Base-by-base conservation (phyloP, 2,113 vertebrate species). In the Sinocyclocheilus rhinocerous region DNA sequence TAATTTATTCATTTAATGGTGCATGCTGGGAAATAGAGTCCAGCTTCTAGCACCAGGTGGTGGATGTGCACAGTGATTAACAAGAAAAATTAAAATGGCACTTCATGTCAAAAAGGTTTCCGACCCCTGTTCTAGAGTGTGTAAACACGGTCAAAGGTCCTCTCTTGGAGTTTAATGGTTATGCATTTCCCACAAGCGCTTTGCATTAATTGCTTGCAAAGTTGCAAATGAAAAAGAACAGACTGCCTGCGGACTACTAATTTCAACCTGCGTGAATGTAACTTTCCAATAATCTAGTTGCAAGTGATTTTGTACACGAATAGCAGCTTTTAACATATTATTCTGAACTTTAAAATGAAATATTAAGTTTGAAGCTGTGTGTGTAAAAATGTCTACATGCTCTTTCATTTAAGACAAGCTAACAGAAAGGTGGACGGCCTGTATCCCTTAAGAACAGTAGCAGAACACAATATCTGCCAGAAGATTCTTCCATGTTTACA, bases 21-120 rank as follows among this genome's bases (percentile, higher is more conserved):
- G 42, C 42, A 76, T 76, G n/a, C 42, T 76, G 73, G 73, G 73
- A 76, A 76, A 50, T 8, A 13, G 73, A 76, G 39, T 76, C 1
- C 13, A 26, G 73, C 22, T 76, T 76, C 12, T 42, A 50, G 73
- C 72, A 48, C 22, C 42, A 48, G 20, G 11, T 50, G 42, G 73
- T 76, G 42, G 73, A 76, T 50, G 73, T 76, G 42, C 73, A 50
- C 42, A 48, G 42, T 50, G 73, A 76, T 76, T 76, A 76, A 76
- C n/a, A 26, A 26, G 42, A 76, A 50, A 76, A 48, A 76, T 76
- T 0, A 9, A 50, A 76, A 76, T 48, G n/a, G 13, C 6, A 76
- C 42, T 48, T 48, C 42, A 50, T 48, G 42, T 76, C n/a, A 76
- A 48, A 76, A 48, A 76, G 72, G n/a, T 75, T 48, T 75, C 72